A percentile compares a stretch with the other conserved stretches of the same genome.
These are phyloP conservation scores for Trichonephila clavata DNA, from an alignment of 1,140 invertebrate species.

Conservation along the genomic window DNA sequence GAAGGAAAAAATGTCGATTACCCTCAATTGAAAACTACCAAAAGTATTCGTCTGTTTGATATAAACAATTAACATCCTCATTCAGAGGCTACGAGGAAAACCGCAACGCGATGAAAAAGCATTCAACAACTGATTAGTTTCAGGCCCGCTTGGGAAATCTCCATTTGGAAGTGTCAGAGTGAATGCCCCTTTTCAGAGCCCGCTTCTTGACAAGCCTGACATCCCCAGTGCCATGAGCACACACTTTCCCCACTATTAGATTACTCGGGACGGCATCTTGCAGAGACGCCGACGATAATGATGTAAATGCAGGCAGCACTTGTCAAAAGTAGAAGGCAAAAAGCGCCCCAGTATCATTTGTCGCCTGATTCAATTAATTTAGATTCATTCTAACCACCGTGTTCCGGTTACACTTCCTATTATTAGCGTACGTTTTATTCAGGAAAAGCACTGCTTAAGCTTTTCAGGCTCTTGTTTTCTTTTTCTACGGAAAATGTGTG, in stretches of 20 bases:
- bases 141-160: neutral
- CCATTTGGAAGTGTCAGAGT: conserved; percentile 15
- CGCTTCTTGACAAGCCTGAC: conserved; percentile 27
- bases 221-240: neutral
- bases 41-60: too few species aligned
- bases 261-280: conserved; percentile 26
- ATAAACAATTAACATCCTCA: neutral
- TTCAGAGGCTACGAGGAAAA: neutral
- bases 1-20: too few species aligned
- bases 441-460: conserved; percentile 21
- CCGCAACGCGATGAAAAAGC: neutral
- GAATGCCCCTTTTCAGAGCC: neutral
- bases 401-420: conserved; percentile 9
- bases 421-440: neutral
- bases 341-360: neutral
- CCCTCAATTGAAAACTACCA: too few species aligned
- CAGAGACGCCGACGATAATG: conserved; percentile 34
- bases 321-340: conserved; percentile 5
- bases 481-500: too few species aligned
- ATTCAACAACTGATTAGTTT: neutral
- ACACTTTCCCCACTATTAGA: conserved; percentile 2
- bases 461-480: neutral
- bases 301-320: conserved; percentile 30
- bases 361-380: conserved; percentile 20
- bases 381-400: neutral